Evolutionary conservation across 2,888 invertebrate species (phyloP), one percentile per base, ranked within the genome.

Genomic region (Lycaena phlaeas): DNA sequence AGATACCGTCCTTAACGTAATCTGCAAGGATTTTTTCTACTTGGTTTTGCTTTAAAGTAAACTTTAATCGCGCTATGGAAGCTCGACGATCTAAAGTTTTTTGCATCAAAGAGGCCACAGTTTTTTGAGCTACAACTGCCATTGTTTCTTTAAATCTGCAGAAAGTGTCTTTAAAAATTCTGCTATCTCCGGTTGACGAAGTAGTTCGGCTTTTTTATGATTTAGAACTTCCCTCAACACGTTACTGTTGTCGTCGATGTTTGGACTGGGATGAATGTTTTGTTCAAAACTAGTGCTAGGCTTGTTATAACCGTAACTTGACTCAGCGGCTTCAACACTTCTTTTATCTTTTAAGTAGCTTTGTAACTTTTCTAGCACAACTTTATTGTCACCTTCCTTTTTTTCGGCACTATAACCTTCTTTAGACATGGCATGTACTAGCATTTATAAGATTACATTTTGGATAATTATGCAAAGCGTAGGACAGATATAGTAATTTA

Each of bases 321-420:
- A 43, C 38, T 82, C 84, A 1, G 61, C 48, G 6, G 54, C 49
- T 48, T 85, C 85, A 0, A 66, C 63, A 31, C 64, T 76, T 43
- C 62, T 73, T 52, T 84, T 85, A 54, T 85, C 85, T 64, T 85
- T 85, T 28, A 85, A 54, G 59, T 74, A 85, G 2, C 72, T 65
- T 46, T 85, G 85, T 44, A 85, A 64, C 64, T 72, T 73, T 51
- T 85, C 85, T 45, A 85, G 60, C 40, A 85, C 85, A 14, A 76
- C 71, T 73, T 85, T 85, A 53, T 65, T 84, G 52, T 85, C 84
- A 48, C 72, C 66, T 63, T 84, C 84, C 68, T 76, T 85, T 56
- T 76, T 78, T 53, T 82, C 82, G 44, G 72, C 61, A 64, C 61
- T 72, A 76, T 81, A 81, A 78, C 81, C 81, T 73, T 84, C 84